Evolutionary conservation across 2,888 invertebrate genomes (phyloP), one percentile per base, ranked within the genome.

Genomic region (Catonia carolina): DNA sequence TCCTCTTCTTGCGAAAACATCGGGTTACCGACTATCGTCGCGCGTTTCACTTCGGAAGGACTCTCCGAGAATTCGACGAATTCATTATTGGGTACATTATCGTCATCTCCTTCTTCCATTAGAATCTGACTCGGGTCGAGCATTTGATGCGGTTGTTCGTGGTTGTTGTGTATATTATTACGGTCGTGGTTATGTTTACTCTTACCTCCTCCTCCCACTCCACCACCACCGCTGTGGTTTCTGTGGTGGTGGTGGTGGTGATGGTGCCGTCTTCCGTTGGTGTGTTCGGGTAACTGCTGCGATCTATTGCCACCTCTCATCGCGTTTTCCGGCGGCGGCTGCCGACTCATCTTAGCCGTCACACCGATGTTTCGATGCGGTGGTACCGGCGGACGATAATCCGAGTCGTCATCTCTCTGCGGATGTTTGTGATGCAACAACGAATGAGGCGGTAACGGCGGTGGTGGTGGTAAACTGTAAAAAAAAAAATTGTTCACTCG

Each of bases 301-400:
- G 4, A 6, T 6, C 27, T 27, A 8, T 27, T 27, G 4, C 27
- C 8, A n/a, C n/a, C n/a, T n/a, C n/a, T n/a, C n/a, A n/a, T n/a
- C n/a, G n/a, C n/a, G n/a, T n/a, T n/a, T 27, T 4, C 8, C 4
- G 4, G 4, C 4, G 4, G 5, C 4, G 27, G 27, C 27, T 27
- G 27, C 5, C 27, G n/a, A 37, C 45, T 56, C 14, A 56, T 23
- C 33, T 50, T 52, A 1, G 56, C 47, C 15, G 56, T 53, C 4
- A 57, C 56, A n/a, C 81, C 80, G 35, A 86, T 79, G 73, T 85
- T 87, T 64, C 90, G 78, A 70, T 91, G 91, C 27, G 89, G 92
- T 18, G 91, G 91, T 55, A 91, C 88, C n/a, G 90, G 90, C 3
- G 91, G 90, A 64, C 86, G 81, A 74, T 91, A 90, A 63, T 88